Conservation (phyloP, 2,888 invertebrate genomes). For the Agrotis clavis region DNA sequence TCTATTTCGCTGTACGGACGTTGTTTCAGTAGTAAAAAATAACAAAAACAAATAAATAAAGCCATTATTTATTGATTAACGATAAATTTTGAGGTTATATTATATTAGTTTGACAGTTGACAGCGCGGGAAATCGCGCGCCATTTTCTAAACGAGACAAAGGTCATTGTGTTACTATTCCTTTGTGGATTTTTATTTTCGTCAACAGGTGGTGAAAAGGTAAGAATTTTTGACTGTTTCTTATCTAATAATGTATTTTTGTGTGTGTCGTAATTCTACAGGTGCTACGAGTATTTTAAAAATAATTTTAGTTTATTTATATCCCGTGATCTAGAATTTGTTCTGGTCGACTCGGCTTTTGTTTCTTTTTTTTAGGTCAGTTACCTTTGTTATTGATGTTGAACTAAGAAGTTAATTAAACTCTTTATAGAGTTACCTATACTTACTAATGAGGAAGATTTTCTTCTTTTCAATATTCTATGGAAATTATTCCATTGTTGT, state of each 20-base stretch:
- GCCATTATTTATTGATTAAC: slow-evolving; percentile 41
- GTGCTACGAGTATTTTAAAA: slow-evolving; percentile 17
- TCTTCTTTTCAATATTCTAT: too few relatives aligned
- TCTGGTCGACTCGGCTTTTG: slow-evolving; percentile 6
- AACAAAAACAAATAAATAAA: slow-evolving; percentile 60
- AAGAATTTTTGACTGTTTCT: slow-evolving; percentile 44
- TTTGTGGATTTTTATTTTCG: slow-evolving; percentile 57
- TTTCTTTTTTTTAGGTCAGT: background rate
- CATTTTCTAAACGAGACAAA: slow-evolving; percentile 62
- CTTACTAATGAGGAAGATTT: background rate
- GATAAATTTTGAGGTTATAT: slow-evolving; percentile 67
- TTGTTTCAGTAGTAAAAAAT: slow-evolving; percentile 64
- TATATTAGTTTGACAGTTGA: slow-evolving; percentile 61
- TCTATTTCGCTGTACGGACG: slow-evolving; percentile 78
- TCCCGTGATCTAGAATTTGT: background rate
- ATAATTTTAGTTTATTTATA: slow-evolving; percentile 15
- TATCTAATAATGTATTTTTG: slow-evolving; percentile 26
- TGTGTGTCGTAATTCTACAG: slow-evolving; percentile 34
- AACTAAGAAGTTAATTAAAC: background rate
- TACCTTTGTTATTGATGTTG: background rate
- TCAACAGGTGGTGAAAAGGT: slow-evolving; percentile 59
- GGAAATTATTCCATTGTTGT: background rate
- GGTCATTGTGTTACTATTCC: slow-evolving; percentile 62
- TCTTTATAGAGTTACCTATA: background rate
- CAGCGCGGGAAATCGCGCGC: slow-evolving; percentile 69